Evolutionary conservation across 2,113 vertebrate species (phyloP), one percentile per base, ranked within the genome.

Genomic region (Etheostoma cragini): DNA sequence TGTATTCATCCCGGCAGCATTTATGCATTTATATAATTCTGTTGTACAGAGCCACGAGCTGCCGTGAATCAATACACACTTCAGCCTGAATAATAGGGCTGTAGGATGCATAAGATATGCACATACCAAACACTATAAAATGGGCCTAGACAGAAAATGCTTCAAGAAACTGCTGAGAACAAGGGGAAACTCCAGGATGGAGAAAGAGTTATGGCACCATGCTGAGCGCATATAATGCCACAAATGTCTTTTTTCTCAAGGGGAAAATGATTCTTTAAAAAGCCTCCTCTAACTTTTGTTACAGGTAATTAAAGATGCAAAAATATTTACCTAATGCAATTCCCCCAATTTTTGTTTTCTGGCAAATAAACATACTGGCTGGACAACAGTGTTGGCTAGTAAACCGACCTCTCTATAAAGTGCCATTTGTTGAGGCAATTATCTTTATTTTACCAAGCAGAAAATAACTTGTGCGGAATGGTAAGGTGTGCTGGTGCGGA

Each of bases 361-460:
- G 35, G 66, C 79, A 69, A 79, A 78, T 76, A 82, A 82, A 78
- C 72, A 38, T 49, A 26, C 24, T 4, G 76, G 66, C 71, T 75
- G 86, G 85, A 91, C 83, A 60, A 49, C 52, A 0, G 76, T 2
- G 45, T 21, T 24, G 76, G 78, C 84, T 81, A 58, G 63, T 86
- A 82, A 91, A 90, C 70, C 73, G 71, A 85, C 80, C 83, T 76
- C 79, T 65, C 81, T 70, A 78, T 85, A 89, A 93, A 93, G 86
- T 80, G 80, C 77, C 87, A 88, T 81, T 92, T 94, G 92, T 94
- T 89, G 0, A 78, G 83, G 88, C 88, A 90, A 95, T 94, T 94
- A 92, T 91, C 88, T 87, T 86, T 89, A 93, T 90, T 83, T 89
- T 80, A 52, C 76, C 85, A 78, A 90, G 92, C 89, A 92, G 90